These are phyloP conservation scores for Lagenorhynchus albirostris DNA, from an alignment of 2,113 vertebrate species.

Conservation along the genomic window DNA sequence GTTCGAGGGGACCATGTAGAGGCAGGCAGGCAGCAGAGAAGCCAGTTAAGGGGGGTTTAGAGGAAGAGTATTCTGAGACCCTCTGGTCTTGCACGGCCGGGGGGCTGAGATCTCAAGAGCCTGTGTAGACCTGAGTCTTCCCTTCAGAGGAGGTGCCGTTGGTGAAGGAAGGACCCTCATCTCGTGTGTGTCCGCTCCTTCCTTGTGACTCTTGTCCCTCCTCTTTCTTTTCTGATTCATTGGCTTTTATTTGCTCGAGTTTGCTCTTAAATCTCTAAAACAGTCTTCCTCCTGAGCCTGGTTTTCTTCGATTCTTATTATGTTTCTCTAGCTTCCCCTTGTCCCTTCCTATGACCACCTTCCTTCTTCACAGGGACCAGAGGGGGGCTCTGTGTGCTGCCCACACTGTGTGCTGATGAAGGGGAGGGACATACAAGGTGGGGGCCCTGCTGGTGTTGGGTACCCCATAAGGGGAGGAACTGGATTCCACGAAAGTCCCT, in stretches of 20 bases:
- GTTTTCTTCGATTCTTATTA: not conserved
- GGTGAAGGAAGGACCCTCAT: not conserved
- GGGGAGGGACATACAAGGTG: accelerated
- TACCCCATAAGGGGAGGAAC: too few species aligned
- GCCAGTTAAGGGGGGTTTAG: not conserved
- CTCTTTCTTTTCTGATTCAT: not conserved
- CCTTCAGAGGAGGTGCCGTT: not conserved
- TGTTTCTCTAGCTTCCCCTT: not conserved
- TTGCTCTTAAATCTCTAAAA: not conserved
- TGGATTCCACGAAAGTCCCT: accelerated
- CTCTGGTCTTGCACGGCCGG: not conserved
- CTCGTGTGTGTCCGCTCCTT: accelerated
- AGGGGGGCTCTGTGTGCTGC: not conserved
- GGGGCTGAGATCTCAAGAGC: not conserved
- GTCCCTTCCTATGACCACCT: not conserved
- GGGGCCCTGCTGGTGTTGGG: not conserved
- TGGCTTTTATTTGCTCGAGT: not conserved
- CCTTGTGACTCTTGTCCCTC: too few species aligned
- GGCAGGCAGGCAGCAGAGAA: not conserved
- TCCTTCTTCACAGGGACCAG: not conserved
- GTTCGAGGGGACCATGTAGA: not conserved
- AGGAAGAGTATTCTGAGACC: not conserved
- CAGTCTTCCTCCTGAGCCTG: not conserved
- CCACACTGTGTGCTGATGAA: not conserved
- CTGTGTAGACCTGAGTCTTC: not conserved